Evolutionary conservation across 2,797 vertebrate genomes (phyloP), one percentile per base, ranked within the genome.

Genomic region (Coracias cyanogaster): DNA sequence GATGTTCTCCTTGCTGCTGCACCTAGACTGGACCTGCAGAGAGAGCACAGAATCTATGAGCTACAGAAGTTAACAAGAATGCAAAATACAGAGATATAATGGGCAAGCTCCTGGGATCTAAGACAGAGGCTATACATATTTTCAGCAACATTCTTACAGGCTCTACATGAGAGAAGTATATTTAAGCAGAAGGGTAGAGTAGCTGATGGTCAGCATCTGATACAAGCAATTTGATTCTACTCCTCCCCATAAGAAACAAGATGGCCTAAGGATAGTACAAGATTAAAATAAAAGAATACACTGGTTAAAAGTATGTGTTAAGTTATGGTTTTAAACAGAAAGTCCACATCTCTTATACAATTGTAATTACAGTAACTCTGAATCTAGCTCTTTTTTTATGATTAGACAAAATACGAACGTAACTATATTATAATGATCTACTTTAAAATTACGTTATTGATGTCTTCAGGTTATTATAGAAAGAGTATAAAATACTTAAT

Each of bases 1-100:
- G 97, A 99, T 99, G 97, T 99, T 99, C 98, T 99, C 99, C 96
- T 99, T 99, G 98, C 99, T 99, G 98, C 99, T 99, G 98, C 99
- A 99, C 97, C 99, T 98, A 79, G 99, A 99, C 98, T 99, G 99
- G 96, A 99, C 99, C 99, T 99, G 98, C 90, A 98, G 97, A 98
- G 94, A 98, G 87, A 98, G 97, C 78, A 98, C 74, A 97, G 43
- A 95, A 80, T 88, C 94, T 97, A 87, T 98, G 93, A 98, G 97
- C 94, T 96, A 96, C 91, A 93, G 97, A 90, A 97, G 33, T 90
- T 86, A 95, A 97, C 80, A 94, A 25, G 60, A 78, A 96, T 49
- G 85, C 51, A 86, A 96, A 92, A 93, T 94, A 98, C 66, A 89
- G 82, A 97, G 89, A 97, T 78, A 97, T 88, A 98, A 83, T 95